Percentiles rank a stretch among this genome's conserved stretches.
These are phyloP conservation scores for Agrochola litura DNA, from an alignment of 2,888 invertebrate genomes.

Conservation along the genomic window DNA sequence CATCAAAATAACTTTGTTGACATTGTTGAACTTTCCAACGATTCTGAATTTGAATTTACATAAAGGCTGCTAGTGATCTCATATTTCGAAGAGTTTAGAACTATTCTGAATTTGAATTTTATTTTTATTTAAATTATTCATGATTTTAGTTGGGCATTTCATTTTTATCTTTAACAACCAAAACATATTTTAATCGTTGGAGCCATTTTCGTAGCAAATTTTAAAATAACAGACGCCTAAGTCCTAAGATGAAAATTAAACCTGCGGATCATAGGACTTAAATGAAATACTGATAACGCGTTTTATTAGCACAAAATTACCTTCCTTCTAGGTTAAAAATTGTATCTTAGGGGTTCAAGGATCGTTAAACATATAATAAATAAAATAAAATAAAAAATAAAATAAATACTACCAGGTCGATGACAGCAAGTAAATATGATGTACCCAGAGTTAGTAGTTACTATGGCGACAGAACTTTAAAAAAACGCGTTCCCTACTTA, in stretches of 20 bases:
- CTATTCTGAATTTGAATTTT: slow-evolving; percentile 22
- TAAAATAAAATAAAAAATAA: too few species aligned
- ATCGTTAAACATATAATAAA: background rate
- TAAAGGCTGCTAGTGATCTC: slow-evolving; percentile 37
- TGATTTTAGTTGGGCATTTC: background rate
- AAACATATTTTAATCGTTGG: background rate
- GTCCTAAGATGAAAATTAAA: background rate
- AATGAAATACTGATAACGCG: background rate
- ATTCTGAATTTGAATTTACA: slow-evolving; percentile 53
- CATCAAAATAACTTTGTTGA: slow-evolving; percentile 58
- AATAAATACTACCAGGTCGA: too few species aligned
- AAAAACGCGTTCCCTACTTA: too few species aligned
- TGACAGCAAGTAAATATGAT: too few species aligned
- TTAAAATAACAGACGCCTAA: background rate
- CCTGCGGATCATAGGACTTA: background rate
- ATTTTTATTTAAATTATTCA: slow-evolving; percentile 6
- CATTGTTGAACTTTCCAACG: slow-evolving; percentile 45
- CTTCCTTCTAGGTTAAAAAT: background rate
- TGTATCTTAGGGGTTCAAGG: background rate
- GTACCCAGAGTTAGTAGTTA: too few species aligned
- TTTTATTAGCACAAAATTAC: background rate
- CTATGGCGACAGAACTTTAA: too few species aligned
- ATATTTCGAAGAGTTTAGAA: slow-evolving; percentile 31
- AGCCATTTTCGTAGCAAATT: background rate
- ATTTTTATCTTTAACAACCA: background rate